Base-by-base conservation (phyloP, 2,888 invertebrate genomes). In the Synanthedon myopaeformis region DNA sequence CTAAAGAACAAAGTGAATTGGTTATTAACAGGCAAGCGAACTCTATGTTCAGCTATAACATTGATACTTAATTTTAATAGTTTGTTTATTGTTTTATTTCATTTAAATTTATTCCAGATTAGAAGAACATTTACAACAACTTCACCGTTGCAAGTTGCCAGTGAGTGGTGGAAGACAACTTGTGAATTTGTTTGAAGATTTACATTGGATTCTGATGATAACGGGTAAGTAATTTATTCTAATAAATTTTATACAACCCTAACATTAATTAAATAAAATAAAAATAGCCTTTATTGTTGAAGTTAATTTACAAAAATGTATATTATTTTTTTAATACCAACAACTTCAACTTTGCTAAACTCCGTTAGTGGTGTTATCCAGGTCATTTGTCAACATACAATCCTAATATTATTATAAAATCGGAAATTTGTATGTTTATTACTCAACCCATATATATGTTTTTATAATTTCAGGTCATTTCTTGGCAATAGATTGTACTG, bases 201-300 rank as follows among this genome's bases (percentile, higher is more conserved):
- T 97, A 19, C 96, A 97, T 75, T 97, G 97, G 97, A 89, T 95
- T 35, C 80, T 96, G 28, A 90, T 97, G 66, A 91, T 97, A 53
- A 82, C 90, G 51, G 94, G 94, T 62, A 90, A 91, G 69, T 54
- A 28, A 12, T 55, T 3, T 12, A 42, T 52, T 19, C 0, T 42
- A 2, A 6, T 28, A 28, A 6, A 35, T 35, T 10, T 35, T 35
- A 14, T 14, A 23, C 48, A 48, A 48, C 10, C 13, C 3, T 5
- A 14, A 11, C 48, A 13, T n/a, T n/a, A n/a, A n/a, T n/a, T 45
- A n/a, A 23, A 23, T 23, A 23, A 23, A 23, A 23, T 23, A 23
- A 23, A 23, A 23, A 23, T 5, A 23, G 5, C 23, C 23, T 23
- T 5, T 23, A 23, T 23, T 23, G 4, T 23, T 23, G 4, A 23